Percentiles rank a stretch among this genome's conserved stretches.
Conservation (phyloP, 2,797 vertebrate species). For the Neoniphon sammara region DNA sequence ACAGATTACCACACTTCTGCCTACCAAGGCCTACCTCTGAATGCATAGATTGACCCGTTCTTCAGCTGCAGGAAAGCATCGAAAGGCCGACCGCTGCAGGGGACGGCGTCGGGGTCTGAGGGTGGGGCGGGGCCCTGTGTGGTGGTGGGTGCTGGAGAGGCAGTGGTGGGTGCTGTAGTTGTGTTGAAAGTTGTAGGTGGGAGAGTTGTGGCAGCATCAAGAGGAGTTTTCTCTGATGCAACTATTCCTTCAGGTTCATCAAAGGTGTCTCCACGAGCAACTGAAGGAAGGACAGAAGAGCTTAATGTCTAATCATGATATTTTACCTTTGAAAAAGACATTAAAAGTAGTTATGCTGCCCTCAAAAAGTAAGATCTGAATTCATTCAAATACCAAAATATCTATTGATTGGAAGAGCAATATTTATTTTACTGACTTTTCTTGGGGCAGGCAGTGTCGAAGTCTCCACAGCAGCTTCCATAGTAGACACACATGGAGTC, state of each 20-base stretch:
- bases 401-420: too few species aligned
- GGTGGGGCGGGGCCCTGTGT: background rate
- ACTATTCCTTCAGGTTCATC: slow-evolving; percentile 69
- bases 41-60: slow-evolving; percentile 93
- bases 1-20: too few species aligned
- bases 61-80: slow-evolving; percentile 94
- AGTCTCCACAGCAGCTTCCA: slow-evolving; percentile 92
- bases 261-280: slow-evolving; percentile 91
- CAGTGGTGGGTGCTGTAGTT: accelerated
- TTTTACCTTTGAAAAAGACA: too few species aligned
- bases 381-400: too few species aligned
- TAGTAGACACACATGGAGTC: slow-evolving; percentile 92
- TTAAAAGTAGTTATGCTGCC: too few species aligned
- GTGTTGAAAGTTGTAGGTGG: background rate
- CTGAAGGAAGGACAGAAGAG: slow-evolving; percentile 64
- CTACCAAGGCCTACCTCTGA: slow-evolving; percentile 85
- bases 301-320: too few species aligned
- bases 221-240: background rate
- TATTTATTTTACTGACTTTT: slow-evolving; percentile 82
- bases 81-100: slow-evolving; percentile 88
- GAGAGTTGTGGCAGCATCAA: background rate
- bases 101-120: slow-evolving; percentile 66
- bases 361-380: too few species aligned
- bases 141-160: background rate
- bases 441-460: slow-evolving; percentile 80